Evolutionary conservation across 2,797 vertebrate species (phyloP).

Genomic region (Centroberyx gerrardi): DNA sequence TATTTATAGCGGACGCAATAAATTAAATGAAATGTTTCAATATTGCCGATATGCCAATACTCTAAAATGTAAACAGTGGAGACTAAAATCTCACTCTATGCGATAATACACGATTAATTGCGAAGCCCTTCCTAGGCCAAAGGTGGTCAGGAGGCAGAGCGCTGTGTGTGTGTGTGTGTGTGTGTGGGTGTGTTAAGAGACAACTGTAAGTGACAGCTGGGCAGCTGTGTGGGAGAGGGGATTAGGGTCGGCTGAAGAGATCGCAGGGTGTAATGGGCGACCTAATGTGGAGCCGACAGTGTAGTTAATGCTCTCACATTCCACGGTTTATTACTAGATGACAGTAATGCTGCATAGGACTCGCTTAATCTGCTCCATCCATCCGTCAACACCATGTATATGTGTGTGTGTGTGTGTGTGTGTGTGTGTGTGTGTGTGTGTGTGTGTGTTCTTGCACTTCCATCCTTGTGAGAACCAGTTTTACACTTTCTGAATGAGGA

Average conservation of each 20-base stretch:
- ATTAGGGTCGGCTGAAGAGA: slow-evolving; percentile 51
- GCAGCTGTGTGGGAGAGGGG: slow-evolving; percentile 29
- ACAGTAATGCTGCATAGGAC: slow-evolving; percentile 48
- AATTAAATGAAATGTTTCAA: neutral
- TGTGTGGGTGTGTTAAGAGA: neutral
- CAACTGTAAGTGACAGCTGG: slow-evolving; percentile 61
- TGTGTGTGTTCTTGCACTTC: slow-evolving; percentile 1
- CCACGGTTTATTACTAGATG: slow-evolving; percentile 46
- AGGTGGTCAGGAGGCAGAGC: neutral
- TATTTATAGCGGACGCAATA: neutral
- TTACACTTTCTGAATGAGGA: too few relatives aligned
- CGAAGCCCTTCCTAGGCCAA: neutral
- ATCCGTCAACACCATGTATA: neutral
- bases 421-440: slow-evolving; percentile 22
- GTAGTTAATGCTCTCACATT: slow-evolving; percentile 50
- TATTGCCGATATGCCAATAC: neutral
- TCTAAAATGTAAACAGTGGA: neutral
- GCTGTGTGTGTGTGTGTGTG: slow-evolving; percentile 6
- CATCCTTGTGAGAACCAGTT: neutral
- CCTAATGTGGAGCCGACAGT: slow-evolving; percentile 46
- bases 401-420: neutral
- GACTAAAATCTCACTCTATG: neutral
- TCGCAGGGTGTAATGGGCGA: slow-evolving; percentile 23
- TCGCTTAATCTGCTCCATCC: slow-evolving; percentile 51
- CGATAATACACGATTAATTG: neutral